phyloP scores from a whole-genome alignment of 1,140 invertebrate genomes.

The Aricia agestis region DNA sequence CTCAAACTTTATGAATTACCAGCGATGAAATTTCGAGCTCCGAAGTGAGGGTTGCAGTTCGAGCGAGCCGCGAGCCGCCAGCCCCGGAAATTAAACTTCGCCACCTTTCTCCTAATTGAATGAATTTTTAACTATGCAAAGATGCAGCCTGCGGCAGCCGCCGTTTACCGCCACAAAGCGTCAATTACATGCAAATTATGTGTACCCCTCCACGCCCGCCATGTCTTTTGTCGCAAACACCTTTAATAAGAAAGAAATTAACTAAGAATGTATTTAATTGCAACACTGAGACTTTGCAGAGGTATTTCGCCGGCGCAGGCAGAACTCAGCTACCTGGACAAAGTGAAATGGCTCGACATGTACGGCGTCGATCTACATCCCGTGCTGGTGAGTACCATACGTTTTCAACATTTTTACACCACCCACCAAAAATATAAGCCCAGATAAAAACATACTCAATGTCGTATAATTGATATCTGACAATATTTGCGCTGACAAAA shows the following conservation, averaged over 20 bases:
- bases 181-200: slow-evolving; percentile 72
- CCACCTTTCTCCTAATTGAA: slow-evolving; percentile 62
- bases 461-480: too few relatives aligned
- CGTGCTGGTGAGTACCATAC: slow-evolving; percentile 69
- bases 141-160: slow-evolving; percentile 49
- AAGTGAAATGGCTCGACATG: slow-evolving; percentile 97
- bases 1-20: slow-evolving; percentile 23
- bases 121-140: slow-evolving; percentile 67
- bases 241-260: slow-evolving; percentile 45
- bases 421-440: too few relatives aligned
- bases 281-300: slow-evolving; percentile 44
- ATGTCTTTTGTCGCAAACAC: slow-evolving; percentile 44
- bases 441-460: too few relatives aligned
- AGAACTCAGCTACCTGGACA: slow-evolving; percentile 93
- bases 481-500: too few relatives aligned
- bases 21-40: slow-evolving; percentile 37
- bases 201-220: slow-evolving; percentile 39
- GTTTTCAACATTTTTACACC: not conserved
- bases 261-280: slow-evolving; percentile 27
- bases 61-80: slow-evolving; percentile 32
- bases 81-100: slow-evolving; percentile 54
- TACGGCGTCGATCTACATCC: slow-evolving; percentile 95
- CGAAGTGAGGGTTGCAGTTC: slow-evolving; percentile 51
- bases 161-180: slow-evolving; percentile 50
- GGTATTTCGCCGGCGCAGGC: slow-evolving; percentile 80